Evolutionary conservation across 2,797 vertebrate species (phyloP), one percentile per base, ranked within the genome.

Genomic region (Pipistrellus nathusii): DNA sequence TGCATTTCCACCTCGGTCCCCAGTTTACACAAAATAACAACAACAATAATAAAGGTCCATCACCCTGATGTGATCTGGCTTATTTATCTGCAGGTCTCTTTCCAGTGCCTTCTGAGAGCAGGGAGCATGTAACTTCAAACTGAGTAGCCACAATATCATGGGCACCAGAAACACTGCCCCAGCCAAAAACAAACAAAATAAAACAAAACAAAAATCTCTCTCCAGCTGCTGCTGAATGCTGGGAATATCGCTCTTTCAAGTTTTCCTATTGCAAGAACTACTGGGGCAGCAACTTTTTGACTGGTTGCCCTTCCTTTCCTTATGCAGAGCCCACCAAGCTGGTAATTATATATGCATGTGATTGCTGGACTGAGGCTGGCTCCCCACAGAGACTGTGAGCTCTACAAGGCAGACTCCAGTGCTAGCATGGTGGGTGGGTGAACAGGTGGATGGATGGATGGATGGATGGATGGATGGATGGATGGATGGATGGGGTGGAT

Each of bases 301-400:
- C 2, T 10, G 30, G 46, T 2, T 71, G 20, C 64, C 41, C 32
- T 12, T 25, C 21, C 35, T 46, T 75, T 38, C 35, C 23, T 25
- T 6, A 17, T 0, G 2, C 25, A 35, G 27, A 62, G 38, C 32
- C 38, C 62, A 20, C 32, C 62, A 18, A 9, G 27, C 20, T 41
- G 27, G 41, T 4, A 32, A 35, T 15, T 72, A 6, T 0, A 18
- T 0, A 3, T 10, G n/a, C 8, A 2, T 17, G 8, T 15, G n/a
- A 8, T 4, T 8, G 18, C 5, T 8, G 21, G 32, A 15, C 44
- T 57, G 15, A 48, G 14, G 14, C 55, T 62, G 21, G 20, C n/a
- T 64, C 27, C 75, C 17, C 38, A 7, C 32, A 17, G 3, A 25
- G 51, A 53, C 51, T 17, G 32, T 41, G 55, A 55, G 20, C 25